Evolutionary conservation across 2,113 vertebrate genomes (phyloP), one percentile per base, ranked within the genome.

Genomic region (Tychaedon coryphoeus): DNA sequence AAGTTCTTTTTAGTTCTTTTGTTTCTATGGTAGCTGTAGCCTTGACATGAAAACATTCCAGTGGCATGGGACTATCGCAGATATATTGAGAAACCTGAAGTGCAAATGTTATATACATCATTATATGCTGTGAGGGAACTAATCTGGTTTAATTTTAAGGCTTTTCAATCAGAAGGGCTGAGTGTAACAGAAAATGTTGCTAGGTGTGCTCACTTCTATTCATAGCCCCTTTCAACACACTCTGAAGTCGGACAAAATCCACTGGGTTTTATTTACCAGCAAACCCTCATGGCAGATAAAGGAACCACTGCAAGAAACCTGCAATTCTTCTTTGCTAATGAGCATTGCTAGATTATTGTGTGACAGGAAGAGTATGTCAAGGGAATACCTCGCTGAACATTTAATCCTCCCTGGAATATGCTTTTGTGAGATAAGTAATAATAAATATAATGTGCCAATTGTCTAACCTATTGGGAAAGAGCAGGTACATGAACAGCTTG

Each of bases 281-380:
- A 94, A 80, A 94, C 67, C 72, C 74, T 77, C 56, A 25, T 5
- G 45, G 36, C 60, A 94, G 82, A 88, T 83, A 85, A 91, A 81
- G 66, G 2, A 2, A 48, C 51, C 56, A 79, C 40, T 34, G 51
- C 91, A 90, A 88, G 51, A 91, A 96, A 86, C 48, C 33, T 74
- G 58, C 40, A 95, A 70, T 92, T 78, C 65, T 93, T 82, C 73
- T 88, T 83, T 91, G 61, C 57, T 96, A 94, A 94, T 51, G 19
- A 92, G 48, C 47, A 29, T 15, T 51, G 19, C 57, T 88, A 92
- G 51, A 88, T 94, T 88, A 86, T 50, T 33, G 72, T 61, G 23
- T 88, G 92, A 86, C 90, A 94, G 56, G 60, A 90, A 92, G 53
- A 90, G 66, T 64, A 92, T 50, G 54, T 19, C 64, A 1, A 2